Evolutionary conservation across 2,888 invertebrate genomes (phyloP), one percentile per base, ranked within the genome.

Genomic region (Tetanocera ferruginea): DNA sequence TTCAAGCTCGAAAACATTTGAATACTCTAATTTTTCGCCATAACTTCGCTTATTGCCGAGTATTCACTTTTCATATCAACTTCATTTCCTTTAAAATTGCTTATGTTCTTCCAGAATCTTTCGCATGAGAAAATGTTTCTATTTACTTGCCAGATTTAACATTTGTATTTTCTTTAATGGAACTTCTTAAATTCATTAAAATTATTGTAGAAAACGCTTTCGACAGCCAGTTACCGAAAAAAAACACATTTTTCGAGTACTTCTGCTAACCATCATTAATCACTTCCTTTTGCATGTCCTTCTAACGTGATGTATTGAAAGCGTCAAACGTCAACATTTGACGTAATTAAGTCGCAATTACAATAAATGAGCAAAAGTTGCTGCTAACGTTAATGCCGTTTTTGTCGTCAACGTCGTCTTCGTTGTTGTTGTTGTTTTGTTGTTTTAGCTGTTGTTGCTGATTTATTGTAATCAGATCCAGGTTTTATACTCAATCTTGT

Each of bases 261-360:
- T 14, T 1, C 43, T 28, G 11, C 43, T 28, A 5, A 19, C 37
- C 49, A 60, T 71, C 73, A 81, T 81, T 82, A 81, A 81, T 81
- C 79, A 81, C 81, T 78, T 70, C 49, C 34, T 60, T 55, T 71
- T 49, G 37, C 73, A 76, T 80, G 79, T 78, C 79, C 79, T 80
- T 81, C 76, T 66, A 17, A 60, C 25, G 49, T 79, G 64, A 79
- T 75, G 69, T 76, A 80, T 78, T 72, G 78, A 79, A 80, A 80
- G 80, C 78, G 81, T 80, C 78, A 81, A 80, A 79, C 78, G 81
- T 81, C 80, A 82, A 78, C 76, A 78, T 81, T 83, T 81, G 79
- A 81, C 78, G 81, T 81, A 81, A 82, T 83, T 82, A 82, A 81
- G 81, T 83, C 80, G 80, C 81, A 78, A 80, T 80, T 77, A 80